phyloP scores from a whole-genome alignment of 2,888 invertebrate species.

The Stenoptilia bipunctidactyla region DNA sequence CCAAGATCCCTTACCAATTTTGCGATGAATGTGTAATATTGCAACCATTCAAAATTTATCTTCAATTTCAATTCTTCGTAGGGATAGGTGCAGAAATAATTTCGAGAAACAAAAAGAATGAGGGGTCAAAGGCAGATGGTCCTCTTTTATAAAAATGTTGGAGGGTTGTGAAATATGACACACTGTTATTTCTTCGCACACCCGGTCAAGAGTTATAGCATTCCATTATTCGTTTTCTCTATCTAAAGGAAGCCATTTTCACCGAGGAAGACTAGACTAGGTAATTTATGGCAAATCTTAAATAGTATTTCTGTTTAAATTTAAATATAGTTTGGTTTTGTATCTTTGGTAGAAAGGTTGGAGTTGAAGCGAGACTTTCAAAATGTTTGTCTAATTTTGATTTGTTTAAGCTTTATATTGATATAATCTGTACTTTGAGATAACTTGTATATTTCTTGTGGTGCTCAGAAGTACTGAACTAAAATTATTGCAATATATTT shows the following conservation, averaged over 20 bases:
- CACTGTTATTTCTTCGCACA: slow-evolving; percentile 71
- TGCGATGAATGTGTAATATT: background rate
- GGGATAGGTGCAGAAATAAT: slow-evolving; percentile 48
- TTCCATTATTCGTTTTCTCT: slow-evolving; percentile 70
- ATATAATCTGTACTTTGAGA: too few relatives aligned
- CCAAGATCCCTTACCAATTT: slow-evolving; percentile 29
- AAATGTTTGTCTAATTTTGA: too few relatives aligned
- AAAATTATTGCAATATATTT: too few relatives aligned
- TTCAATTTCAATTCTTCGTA: slow-evolving; percentile 1
- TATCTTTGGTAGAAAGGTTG: too few relatives aligned
- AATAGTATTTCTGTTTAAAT: slow-evolving; percentile 15
- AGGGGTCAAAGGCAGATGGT: slow-evolving; percentile 72
- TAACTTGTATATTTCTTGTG: too few relatives aligned
- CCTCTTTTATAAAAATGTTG: slow-evolving; percentile 71
- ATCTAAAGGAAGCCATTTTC: slow-evolving; percentile 70
- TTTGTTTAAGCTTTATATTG: too few relatives aligned
- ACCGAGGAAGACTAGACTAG: slow-evolving; percentile 62
- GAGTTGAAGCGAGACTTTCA: too few relatives aligned
- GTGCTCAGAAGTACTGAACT: too few relatives aligned
- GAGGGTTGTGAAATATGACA: slow-evolving; percentile 72
- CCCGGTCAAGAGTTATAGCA: slow-evolving; percentile 72
- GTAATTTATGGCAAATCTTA: slow-evolving; percentile 41
- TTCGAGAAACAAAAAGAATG: slow-evolving; percentile 67
- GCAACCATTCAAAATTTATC: slow-evolving; percentile 2
- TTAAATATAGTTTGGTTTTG: background rate